Percentiles rank a stretch among this genome's conserved stretches.
phyloP scores from a whole-genome alignment of 1,140 invertebrate genomes.

The Whitmania pigra region DNA sequence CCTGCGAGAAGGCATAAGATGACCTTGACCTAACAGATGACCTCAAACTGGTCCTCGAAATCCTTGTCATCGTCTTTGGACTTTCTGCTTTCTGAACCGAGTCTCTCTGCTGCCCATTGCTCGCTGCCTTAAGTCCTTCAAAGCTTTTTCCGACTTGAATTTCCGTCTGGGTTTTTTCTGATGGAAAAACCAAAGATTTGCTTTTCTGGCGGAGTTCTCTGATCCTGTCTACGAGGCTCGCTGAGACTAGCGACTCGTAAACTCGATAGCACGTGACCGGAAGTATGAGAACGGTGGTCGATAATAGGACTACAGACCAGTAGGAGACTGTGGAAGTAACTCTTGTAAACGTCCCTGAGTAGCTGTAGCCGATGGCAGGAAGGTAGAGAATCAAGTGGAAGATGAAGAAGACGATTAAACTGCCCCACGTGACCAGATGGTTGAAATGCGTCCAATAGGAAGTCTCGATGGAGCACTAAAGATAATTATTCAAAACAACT shows the following conservation, averaged over 20 bases:
- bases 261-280: background rate
- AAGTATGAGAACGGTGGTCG: background rate
- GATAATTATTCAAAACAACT: conserved; percentile 15
- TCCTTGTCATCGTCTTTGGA: background rate
- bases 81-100: too few relatives aligned
- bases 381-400: conserved; percentile 42
- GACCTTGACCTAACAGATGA: background rate
- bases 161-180: background rate
- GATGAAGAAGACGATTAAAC: conserved; percentile 76
- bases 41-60: conserved; percentile 3
- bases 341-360: background rate
- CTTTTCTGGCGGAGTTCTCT: background rate
- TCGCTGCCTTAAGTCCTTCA: too few relatives aligned
- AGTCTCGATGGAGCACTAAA: conserved; percentile 78
- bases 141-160: background rate
- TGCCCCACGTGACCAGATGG: conserved; percentile 88
- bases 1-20: background rate
- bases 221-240: background rate
- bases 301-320: background rate
- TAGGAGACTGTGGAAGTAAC: background rate
- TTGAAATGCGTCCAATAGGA: conserved; percentile 91
- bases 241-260: background rate
- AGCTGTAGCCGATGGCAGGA: background rate
- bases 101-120: too few relatives aligned
- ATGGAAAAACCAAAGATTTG: background rate